Evolutionary conservation across 2,797 vertebrate species (phyloP).

Genomic region (Gallinago stenura): DNA sequence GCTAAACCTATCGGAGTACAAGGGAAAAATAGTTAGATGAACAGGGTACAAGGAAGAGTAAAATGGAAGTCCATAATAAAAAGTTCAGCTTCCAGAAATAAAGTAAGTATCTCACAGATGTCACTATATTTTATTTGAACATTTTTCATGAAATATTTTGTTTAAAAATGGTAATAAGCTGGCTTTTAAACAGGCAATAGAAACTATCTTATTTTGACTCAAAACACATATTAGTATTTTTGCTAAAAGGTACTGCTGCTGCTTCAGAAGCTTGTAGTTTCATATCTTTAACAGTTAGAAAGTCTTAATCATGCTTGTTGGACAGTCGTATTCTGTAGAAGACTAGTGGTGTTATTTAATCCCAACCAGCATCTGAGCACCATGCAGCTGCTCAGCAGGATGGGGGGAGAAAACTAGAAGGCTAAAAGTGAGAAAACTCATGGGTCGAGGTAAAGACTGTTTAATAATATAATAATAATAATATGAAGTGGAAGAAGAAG

Average conservation of each 20-base stretch:
- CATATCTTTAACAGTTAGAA: neutral
- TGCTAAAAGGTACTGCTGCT: neutral
- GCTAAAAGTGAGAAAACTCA: neutral
- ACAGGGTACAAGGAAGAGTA: neutral
- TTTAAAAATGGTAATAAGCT: neutral
- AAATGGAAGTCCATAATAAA: neutral
- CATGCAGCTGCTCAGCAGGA: fast-evolving
- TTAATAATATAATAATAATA: neutral
- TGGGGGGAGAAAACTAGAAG: neutral
- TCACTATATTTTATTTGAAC: neutral
- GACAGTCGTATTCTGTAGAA: neutral
- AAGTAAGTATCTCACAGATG: neutral
- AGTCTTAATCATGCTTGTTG: neutral
- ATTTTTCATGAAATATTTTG: neutral
- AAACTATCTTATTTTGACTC: neutral
- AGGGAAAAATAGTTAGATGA: neutral
- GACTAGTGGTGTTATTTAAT: neutral
- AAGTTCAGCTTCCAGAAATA: neutral
- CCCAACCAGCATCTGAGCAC: neutral
- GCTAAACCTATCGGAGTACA: neutral
- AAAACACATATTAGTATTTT: neutral
- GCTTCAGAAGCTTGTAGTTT: neutral
- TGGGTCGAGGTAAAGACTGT: neutral
- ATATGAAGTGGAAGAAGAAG: neutral
- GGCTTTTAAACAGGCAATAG: neutral